Conservation (phyloP, 2,888 invertebrate genomes). For the Tridacna gigas region DNA sequence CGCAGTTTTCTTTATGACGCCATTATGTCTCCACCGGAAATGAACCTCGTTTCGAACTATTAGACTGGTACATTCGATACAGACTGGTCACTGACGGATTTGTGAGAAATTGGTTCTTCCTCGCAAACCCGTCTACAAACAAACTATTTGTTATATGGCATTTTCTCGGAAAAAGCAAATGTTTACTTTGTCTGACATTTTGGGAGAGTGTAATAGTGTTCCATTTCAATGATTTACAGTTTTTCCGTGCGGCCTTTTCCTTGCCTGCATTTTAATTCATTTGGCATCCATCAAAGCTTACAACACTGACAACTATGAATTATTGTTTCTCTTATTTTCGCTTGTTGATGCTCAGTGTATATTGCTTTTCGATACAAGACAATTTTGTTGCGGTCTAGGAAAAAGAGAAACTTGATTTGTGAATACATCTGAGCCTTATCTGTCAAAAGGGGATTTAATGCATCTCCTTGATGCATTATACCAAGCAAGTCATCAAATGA, state of each 20-base stretch:
- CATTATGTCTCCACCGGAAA: constrained; percentile 53
- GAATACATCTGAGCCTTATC: too few relatives aligned
- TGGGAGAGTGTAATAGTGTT: not conserved
- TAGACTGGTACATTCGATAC: constrained; percentile 45
- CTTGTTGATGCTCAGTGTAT: too few relatives aligned
- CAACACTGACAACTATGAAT: too few relatives aligned
- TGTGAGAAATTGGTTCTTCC: constrained; percentile 9
- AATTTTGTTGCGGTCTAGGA: too few relatives aligned
- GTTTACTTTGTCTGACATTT: not conserved
- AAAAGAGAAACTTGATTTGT: too few relatives aligned
- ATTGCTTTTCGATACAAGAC: too few relatives aligned
- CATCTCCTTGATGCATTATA: too few relatives aligned
- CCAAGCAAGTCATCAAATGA: too few relatives aligned
- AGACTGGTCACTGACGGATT: constrained; percentile 22
- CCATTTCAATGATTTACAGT: not conserved
- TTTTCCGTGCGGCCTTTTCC: not conserved
- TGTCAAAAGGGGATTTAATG: too few relatives aligned
- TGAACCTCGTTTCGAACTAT: constrained; percentile 52
- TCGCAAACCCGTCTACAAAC: constrained; percentile 11
- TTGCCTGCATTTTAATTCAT: constrained; percentile 3
- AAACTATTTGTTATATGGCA: constrained; percentile 10
- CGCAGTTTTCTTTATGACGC: constrained; percentile 17
- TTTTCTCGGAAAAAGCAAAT: constrained; percentile 9
- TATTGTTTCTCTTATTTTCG: too few relatives aligned
- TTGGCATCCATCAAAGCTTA: not conserved